phyloP scores from a whole-genome alignment of 2,113 vertebrate species.

The Alosa alosa region DNA sequence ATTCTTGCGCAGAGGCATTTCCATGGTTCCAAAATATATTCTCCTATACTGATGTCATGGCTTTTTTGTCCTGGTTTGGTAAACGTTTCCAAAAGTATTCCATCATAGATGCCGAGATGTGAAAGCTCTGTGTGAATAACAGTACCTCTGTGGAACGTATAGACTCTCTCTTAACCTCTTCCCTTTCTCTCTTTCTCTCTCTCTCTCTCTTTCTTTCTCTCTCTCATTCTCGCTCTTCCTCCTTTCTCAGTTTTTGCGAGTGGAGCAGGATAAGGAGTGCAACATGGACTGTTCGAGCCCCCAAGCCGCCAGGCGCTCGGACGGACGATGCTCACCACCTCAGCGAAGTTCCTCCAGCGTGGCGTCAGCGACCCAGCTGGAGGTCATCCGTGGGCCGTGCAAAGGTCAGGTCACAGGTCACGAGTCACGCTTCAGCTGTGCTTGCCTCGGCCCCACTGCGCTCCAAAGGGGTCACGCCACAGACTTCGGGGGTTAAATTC shows the following conservation, averaged over 20 bases:
- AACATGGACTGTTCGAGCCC: slow-evolving; percentile 82
- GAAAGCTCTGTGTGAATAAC: background rate
- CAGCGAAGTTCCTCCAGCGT: no score
- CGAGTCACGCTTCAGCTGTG: slow-evolving; percentile 58
- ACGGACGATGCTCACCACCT: no score
- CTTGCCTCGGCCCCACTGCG: slow-evolving; percentile 47
- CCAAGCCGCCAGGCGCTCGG: slow-evolving; percentile 87
- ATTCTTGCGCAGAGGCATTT: background rate
- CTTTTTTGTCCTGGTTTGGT: background rate
- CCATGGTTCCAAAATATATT: background rate
- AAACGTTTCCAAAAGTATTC: background rate
- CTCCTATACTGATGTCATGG: background rate
- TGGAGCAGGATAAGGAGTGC: slow-evolving; percentile 95
- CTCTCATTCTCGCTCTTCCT: slow-evolving; percentile 25
- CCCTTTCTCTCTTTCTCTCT: background rate
- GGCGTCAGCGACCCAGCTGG: slow-evolving; percentile 87
- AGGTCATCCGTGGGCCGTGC: slow-evolving; percentile 89
- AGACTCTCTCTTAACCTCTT: background rate
- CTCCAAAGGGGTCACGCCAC: slow-evolving; percentile 48
- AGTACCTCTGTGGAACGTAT: background rate
- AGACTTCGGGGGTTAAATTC: slow-evolving; percentile 62
- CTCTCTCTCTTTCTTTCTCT: slow-evolving; percentile 27
- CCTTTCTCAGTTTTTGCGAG: slow-evolving; percentile 83
- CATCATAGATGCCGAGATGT: background rate
- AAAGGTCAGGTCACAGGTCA: slow-evolving; percentile 87